Evolutionary conservation across 2,113 vertebrate species (phyloP).

Genomic region (Chamaea fasciata): DNA sequence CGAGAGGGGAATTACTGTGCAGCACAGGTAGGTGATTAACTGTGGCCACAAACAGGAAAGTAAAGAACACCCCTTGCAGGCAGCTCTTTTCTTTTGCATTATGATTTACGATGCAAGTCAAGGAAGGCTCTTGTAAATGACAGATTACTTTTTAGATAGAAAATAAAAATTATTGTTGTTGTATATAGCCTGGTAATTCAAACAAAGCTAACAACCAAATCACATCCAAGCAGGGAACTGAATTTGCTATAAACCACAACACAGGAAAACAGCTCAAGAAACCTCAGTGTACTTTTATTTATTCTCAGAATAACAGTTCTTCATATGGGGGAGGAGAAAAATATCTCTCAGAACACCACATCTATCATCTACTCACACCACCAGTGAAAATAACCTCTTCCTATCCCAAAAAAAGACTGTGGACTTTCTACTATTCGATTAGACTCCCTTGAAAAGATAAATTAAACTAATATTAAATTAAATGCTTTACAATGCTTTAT

Average conservation of each 20-base stretch:
- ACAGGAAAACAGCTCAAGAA: conserved; percentile 38
- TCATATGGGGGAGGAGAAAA: conserved; percentile 11
- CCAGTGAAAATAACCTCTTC: background rate
- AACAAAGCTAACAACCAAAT: conserved; percentile 69
- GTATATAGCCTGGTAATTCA: conserved; percentile 59
- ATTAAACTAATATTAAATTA: background rate
- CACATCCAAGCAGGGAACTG: conserved; percentile 52
- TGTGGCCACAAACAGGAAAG: background rate
- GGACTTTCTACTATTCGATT: background rate
- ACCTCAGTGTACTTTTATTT: conserved; percentile 35
- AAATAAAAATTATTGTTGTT: conserved; percentile 66
- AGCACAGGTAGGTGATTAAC: conserved; percentile 42
- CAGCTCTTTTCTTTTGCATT: conserved; percentile 41
- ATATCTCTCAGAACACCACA: conserved; percentile 17
- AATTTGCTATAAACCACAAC: conserved; percentile 64
- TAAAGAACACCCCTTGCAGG: conserved; percentile 4
- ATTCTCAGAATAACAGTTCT: conserved; percentile 32
- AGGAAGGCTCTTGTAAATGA: conserved; percentile 65
- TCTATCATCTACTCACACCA: conserved; percentile 7
- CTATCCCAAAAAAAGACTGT: background rate
- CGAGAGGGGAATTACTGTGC: background rate
- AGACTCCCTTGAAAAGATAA: background rate
- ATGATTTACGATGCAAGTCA: conserved; percentile 60
- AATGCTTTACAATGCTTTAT: background rate
- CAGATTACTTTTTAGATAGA: conserved; percentile 68